phyloP scores from a whole-genome alignment of 2,113 vertebrate species.

The Nannospalax galili region DNA sequence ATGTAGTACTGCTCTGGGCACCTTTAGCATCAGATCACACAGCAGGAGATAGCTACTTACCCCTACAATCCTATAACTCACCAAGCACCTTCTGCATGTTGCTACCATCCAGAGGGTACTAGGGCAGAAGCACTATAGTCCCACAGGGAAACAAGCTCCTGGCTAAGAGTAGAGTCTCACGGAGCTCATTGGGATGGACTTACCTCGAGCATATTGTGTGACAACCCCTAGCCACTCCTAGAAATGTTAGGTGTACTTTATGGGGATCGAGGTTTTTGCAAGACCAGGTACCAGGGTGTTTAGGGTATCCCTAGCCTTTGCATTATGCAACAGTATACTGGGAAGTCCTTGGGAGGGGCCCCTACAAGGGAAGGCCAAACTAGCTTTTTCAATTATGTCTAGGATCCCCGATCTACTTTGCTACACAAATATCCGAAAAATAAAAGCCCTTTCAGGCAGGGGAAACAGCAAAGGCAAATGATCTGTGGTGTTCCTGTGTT shows the following conservation, averaged over 20 bases:
- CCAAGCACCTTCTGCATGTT: background rate
- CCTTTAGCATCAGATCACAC: background rate
- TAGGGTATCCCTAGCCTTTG: background rate
- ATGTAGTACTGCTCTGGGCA: background rate
- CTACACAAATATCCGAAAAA: background rate
- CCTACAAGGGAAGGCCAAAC: background rate
- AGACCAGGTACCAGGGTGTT: background rate
- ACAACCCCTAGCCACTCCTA: background rate
- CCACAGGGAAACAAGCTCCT: background rate
- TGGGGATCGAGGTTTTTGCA: slow-evolving; percentile 5
- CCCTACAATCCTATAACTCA: background rate
- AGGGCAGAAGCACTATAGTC: background rate
- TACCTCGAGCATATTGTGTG: background rate
- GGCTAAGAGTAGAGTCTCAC: background rate
- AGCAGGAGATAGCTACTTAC: background rate
- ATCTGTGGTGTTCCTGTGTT: background rate
- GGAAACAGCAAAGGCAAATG: slow-evolving; percentile 39
- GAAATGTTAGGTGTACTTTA: background rate
- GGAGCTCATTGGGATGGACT: background rate
- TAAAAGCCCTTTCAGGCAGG: background rate
- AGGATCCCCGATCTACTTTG: background rate
- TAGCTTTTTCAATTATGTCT: background rate
- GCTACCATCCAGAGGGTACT: background rate
- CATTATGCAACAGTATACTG: slow-evolving; percentile 8
- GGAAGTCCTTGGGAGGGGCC: background rate